Evolutionary conservation across 1,140 invertebrate genomes (phyloP).

Genomic region (Trichonephila clavata): DNA sequence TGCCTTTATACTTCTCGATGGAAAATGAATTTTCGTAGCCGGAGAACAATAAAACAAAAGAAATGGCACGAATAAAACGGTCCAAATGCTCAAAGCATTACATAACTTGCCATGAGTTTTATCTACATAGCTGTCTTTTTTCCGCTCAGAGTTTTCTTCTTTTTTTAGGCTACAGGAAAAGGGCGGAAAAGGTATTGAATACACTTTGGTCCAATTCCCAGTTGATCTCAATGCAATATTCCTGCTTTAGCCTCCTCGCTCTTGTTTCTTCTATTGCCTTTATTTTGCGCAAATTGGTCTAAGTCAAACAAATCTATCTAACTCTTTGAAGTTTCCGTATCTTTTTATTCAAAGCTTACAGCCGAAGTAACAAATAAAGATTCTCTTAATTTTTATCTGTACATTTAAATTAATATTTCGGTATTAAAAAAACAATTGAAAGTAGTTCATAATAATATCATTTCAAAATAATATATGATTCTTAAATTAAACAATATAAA

Average conservation of each 20-base stretch:
- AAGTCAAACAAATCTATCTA: background rate
- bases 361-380: background rate
- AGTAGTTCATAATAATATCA: too few relatives aligned
- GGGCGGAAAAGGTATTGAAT: background rate
- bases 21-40: background rate
- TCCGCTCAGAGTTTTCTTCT: background rate
- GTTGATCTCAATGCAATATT: conserved; percentile 1
- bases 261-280: background rate
- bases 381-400: background rate
- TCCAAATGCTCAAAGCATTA: background rate
- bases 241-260: background rate
- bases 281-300: background rate
- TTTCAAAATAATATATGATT: too few relatives aligned
- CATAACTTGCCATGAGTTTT: background rate
- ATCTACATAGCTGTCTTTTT: background rate
- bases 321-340: too few relatives aligned
- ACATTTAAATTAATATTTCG: too few relatives aligned
- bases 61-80: background rate
- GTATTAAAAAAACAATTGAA: too few relatives aligned
- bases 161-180: conserved; percentile 7
- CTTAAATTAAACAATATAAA: too few relatives aligned
- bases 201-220: background rate
- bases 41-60: background rate
- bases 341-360: too few relatives aligned
- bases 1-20: too few relatives aligned